Evolutionary conservation across 2,113 vertebrate species (phyloP).

Genomic region (Sminthopsis crassicaudata): DNA sequence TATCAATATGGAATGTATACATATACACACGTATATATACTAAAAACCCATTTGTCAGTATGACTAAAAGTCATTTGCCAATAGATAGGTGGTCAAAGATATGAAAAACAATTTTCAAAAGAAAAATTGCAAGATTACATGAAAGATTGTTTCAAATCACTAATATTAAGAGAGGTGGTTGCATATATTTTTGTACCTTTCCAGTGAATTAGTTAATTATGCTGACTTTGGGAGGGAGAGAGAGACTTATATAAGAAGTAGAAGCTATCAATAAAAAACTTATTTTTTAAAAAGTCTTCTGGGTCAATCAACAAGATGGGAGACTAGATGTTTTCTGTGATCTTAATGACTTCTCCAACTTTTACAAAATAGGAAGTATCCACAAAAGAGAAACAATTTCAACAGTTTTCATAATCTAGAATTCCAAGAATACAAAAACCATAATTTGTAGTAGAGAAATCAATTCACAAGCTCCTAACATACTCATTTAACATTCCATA

Average conservation of each 20-base stretch:
- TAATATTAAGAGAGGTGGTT: background rate
- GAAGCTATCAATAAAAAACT: background rate
- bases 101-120: background rate
- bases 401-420: background rate
- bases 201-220: background rate
- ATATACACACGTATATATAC: too few species aligned
- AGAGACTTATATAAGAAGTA: background rate
- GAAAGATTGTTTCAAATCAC: background rate
- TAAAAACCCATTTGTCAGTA: too few species aligned
- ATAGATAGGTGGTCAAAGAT: too few species aligned
- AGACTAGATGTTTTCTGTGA: background rate
- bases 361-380: background rate
- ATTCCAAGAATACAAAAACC: background rate
- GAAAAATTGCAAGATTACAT: background rate
- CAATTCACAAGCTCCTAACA: background rate
- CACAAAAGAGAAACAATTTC: background rate
- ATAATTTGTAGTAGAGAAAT: background rate
- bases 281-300: background rate
- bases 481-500: too few species aligned
- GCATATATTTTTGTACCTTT: background rate
- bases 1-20: too few species aligned
- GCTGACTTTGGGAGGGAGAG: background rate
- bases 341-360: background rate
- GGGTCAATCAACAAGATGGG: background rate
- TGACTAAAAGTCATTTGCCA: too few species aligned